These are phyloP conservation scores for Morpho helenor DNA, from an alignment of 2,888 invertebrate species.

Conservation along the genomic window DNA sequence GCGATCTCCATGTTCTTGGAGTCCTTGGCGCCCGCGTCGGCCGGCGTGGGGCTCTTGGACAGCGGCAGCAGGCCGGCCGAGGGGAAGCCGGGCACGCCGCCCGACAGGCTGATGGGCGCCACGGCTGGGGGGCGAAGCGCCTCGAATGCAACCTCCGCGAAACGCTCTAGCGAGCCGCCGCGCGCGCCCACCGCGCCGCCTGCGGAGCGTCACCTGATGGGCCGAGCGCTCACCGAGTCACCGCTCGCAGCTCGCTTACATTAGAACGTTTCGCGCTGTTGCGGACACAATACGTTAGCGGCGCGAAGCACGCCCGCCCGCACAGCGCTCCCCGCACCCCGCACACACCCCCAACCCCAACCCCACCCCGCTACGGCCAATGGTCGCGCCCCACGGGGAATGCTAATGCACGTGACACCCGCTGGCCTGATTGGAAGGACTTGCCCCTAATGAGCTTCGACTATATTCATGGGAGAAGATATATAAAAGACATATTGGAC, in stretches of 20 bases:
- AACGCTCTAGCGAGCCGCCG: slow-evolving; percentile 83
- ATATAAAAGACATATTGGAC: no score
- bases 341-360: slow-evolving; percentile 10
- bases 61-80: slow-evolving; percentile 86
- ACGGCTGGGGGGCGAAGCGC: slow-evolving; percentile 82
- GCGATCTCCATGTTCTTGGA: slow-evolving; percentile 96
- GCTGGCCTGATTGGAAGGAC: not conserved
- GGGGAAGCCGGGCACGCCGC: slow-evolving; percentile 79
- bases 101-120: slow-evolving; percentile 92
- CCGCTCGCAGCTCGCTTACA: slow-evolving; percentile 39
- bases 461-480: no score
- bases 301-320: slow-evolving; percentile 26
- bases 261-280: slow-evolving; percentile 71
- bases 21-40: slow-evolving; percentile 88
- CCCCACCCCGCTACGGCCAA: slow-evolving; percentile 7
- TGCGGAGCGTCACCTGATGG: slow-evolving; percentile 58
- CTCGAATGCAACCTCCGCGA: slow-evolving; percentile 87
- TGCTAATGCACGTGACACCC: slow-evolving; percentile 21
- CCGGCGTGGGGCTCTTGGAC: slow-evolving; percentile 89
- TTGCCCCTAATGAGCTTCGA: no score
- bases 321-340: slow-evolving; percentile 26
- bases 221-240: slow-evolving; percentile 2
- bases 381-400: slow-evolving; percentile 14
- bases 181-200: slow-evolving; percentile 80
- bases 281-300: slow-evolving; percentile 38